These are phyloP conservation scores for Propithecus coquereli DNA, from an alignment of 2,113 vertebrate species.

Conservation along the genomic window DNA sequence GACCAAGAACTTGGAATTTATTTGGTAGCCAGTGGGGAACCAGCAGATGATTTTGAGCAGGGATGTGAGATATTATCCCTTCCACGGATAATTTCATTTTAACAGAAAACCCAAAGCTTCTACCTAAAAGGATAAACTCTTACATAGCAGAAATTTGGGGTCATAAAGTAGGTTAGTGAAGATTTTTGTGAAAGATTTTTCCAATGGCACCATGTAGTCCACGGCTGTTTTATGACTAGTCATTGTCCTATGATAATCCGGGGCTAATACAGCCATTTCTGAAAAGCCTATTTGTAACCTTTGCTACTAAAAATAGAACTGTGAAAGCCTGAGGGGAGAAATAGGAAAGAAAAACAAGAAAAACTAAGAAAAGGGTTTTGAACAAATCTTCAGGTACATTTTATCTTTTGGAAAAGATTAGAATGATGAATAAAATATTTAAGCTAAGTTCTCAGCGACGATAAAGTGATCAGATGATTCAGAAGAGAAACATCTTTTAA, in stretches of 20 bases:
- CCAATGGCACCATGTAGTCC: neutral
- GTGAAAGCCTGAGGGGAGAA: neutral
- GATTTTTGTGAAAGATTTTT: slow-evolving; percentile 4
- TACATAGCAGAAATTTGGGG: neutral
- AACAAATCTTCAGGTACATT: neutral
- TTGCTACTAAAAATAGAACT: slow-evolving; percentile 16
- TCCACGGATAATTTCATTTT: neutral
- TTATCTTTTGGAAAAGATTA: slow-evolving; percentile 2
- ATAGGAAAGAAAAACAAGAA: neutral
- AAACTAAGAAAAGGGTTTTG: neutral
- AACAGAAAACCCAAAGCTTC: neutral
- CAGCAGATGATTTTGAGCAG: neutral
- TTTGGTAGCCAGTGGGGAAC: neutral
- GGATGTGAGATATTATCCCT: neutral
- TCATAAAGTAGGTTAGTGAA: neutral
- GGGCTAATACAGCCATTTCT: slow-evolving; percentile 40
- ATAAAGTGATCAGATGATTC: neutral
- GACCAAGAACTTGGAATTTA: neutral
- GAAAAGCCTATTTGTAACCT: slow-evolving; percentile 28
- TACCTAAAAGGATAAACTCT: neutral
- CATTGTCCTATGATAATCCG: slow-evolving; percentile 11
- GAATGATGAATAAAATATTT: slow-evolving; percentile 5
- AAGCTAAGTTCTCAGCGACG: neutral
- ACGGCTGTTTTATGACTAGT: neutral
- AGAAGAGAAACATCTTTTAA: neutral